These are phyloP conservation scores for Neotoxoptera formosana DNA, from an alignment of 1,140 invertebrate genomes.

Conservation along the genomic window DNA sequence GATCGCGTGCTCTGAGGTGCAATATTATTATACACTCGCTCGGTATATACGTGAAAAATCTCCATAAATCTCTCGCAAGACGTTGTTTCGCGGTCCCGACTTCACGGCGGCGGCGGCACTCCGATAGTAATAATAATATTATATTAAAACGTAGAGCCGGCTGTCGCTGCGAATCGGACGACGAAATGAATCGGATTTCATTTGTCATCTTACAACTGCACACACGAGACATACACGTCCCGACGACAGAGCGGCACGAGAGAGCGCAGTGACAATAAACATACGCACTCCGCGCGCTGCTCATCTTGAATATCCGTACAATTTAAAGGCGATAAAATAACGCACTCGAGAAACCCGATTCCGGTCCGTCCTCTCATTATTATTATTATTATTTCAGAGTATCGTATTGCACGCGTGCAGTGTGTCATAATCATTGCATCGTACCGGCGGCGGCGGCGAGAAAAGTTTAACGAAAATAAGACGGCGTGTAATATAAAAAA, in stretches of 20 bases:
- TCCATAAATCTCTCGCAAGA: too few species aligned
- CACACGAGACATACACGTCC: too few species aligned
- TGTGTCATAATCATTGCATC: not conserved
- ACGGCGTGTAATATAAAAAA: not conserved
- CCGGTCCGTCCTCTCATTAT: not conserved
- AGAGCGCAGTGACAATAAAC: not conserved
- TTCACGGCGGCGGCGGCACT: too few species aligned
- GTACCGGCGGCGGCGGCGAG: too few species aligned
- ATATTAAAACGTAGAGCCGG: too few species aligned
- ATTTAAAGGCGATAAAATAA: not conserved
- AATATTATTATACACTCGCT: too few species aligned
- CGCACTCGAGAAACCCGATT: constrained; percentile 27
- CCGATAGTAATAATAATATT: too few species aligned
- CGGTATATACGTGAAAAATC: too few species aligned
- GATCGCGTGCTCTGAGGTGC: not conserved
- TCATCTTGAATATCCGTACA: not conserved
- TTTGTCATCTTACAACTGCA: too few species aligned
- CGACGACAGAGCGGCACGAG: not conserved
- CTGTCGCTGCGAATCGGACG: not conserved
- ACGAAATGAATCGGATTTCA: not conserved
- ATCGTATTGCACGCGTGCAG: not conserved
- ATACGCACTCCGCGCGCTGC: not conserved
- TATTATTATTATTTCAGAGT: not conserved
- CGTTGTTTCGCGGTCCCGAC: too few species aligned
- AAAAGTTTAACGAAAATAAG: not conserved